Conservation (phyloP, 2,888 invertebrate species). For the Epicampocera succincta region DNA sequence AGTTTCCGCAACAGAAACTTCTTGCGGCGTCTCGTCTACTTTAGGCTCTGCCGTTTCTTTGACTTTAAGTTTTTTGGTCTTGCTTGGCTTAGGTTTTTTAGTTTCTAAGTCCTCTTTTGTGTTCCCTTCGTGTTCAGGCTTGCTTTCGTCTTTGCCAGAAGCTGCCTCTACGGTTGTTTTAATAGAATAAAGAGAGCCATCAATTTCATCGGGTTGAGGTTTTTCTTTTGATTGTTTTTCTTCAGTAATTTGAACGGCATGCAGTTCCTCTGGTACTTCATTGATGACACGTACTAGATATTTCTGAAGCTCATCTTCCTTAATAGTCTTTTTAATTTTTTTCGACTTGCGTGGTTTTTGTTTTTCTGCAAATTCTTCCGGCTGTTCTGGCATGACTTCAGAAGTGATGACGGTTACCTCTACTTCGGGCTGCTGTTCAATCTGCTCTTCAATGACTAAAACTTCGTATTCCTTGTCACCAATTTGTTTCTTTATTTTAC, state of each 20-base stretch:
- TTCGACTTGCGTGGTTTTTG: conserved; percentile 71
- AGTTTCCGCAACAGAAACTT: conserved; percentile 60
- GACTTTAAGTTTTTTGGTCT: conserved; percentile 70
- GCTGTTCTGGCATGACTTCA: conserved; percentile 73
- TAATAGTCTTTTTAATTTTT: conserved; percentile 73
- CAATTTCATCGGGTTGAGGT: conserved; percentile 67
- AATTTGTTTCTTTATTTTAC: conserved; percentile 82
- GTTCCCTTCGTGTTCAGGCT: conserved; percentile 72
- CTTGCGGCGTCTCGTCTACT: conserved; percentile 71
- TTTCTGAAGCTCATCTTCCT: conserved; percentile 75
- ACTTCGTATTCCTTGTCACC: conserved; percentile 82
- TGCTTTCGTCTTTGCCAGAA: conserved; percentile 75
- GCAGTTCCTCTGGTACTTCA: conserved; percentile 73
- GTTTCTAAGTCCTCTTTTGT: conserved; percentile 57
- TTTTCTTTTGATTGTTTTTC: conserved; percentile 67
- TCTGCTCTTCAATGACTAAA: conserved; percentile 81
- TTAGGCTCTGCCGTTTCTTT: conserved; percentile 82
- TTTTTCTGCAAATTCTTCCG: conserved; percentile 64
- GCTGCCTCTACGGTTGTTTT: conserved; percentile 77
- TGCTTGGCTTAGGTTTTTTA: conserved; percentile 69
- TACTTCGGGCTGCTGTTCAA: conserved; percentile 79
- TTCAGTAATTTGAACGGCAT: conserved; percentile 66
- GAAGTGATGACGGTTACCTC: conserved; percentile 79
- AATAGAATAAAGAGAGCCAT: conserved; percentile 68
- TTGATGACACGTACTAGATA: conserved; percentile 77